Base-by-base conservation (phyloP, 2,888 invertebrate genomes). In the Thecophora atra region DNA sequence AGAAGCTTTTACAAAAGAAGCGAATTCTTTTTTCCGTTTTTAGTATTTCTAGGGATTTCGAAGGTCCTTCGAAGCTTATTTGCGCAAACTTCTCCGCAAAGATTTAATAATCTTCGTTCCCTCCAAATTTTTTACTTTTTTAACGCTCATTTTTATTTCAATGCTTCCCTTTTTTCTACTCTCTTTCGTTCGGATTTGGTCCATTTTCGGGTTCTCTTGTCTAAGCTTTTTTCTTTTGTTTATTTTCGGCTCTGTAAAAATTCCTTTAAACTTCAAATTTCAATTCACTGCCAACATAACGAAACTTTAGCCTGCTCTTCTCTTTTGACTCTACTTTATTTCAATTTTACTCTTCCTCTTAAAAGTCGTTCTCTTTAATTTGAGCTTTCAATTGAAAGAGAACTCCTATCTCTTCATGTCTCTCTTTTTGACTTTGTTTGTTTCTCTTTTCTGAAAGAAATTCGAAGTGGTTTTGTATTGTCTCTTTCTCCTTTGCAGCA, bases 211-310 rank as follows among this genome's bases (percentile, higher is more conserved):
- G 4, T 47, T 47, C n/a, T 47, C 17, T 5, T n/a, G 4, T n/a
- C 6, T 44, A 44, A 44, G n/a, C 47, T 17, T 47, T 4, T 2
- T 47, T 47, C 47, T 47, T 11, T 47, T 17, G 44, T 44, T 44
- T 44, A 44, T 44, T 37, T 17, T 8, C n/a, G 28, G 13, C n/a
- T 3, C 28, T 60, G 2, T 19, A 3, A 4, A 26, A 47, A 64
- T 64, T 64, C 64, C 64, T 64, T 64, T 64, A 24, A 64, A 64
- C 64, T 64, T 44, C 7, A 64, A 19, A 47, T 5, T n/a, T 30
- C 11, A n/a, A 44, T 42, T 11, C 17, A 64, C 15, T 11, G 15
- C 37, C 37, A 64, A 64, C 51, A 47, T 51, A 44, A 51, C 64
- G 51, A 24, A 64, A 51, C 19, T 64, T 17, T 15, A 2, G 11